Evolutionary conservation across 1,140 invertebrate species (phyloP), one percentile per base, ranked within the genome.

Genomic region (Drosophila subobscura): DNA sequence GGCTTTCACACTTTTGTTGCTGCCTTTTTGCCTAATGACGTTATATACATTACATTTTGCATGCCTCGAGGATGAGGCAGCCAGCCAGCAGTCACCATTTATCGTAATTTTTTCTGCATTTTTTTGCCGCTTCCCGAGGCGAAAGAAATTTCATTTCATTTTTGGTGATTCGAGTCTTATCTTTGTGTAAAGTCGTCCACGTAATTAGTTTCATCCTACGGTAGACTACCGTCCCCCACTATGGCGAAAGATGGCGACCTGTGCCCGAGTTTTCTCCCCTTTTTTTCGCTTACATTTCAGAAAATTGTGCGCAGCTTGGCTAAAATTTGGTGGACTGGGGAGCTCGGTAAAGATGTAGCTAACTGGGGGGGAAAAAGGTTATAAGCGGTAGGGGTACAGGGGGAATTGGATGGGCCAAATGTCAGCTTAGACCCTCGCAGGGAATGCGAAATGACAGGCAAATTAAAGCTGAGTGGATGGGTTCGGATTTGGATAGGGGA

Each of bases 151-250:
- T 66, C 65, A 72, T 78, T 85, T 80, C 63, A 59, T 59, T 81
- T 75, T 78, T 54, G 81, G 61, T 78, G 77, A 86, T 85, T 88
- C 68, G 72, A 85, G 81, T 72, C 77, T 88, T 86, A 88, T 86
- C 81, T 81, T 51, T 77, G 81, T 86, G 81, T 75, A 86, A 86
- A 88, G 70, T 74, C 83, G 61, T 55, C 61, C 78, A 49, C 54
- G 83, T 88, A 86, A 86, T 86, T 86, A 86, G 81, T 86, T 86
- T 81, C 61, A 66, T 81, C 71, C 63, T 40, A 68, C 29, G 27
- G n/a, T 8, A 16, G 50, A 33, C 29, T 12, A 12, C 14, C 25
- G 20, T 25, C 12, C 46, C 54, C 33, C 8, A 3, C 33, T 12
- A 12, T 7, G 27, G 33, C 33, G 33, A 12, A 25, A 47, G 25